Evolutionary conservation across 2,113 vertebrate species (phyloP).

Genomic region (Lepus timidus): DNA sequence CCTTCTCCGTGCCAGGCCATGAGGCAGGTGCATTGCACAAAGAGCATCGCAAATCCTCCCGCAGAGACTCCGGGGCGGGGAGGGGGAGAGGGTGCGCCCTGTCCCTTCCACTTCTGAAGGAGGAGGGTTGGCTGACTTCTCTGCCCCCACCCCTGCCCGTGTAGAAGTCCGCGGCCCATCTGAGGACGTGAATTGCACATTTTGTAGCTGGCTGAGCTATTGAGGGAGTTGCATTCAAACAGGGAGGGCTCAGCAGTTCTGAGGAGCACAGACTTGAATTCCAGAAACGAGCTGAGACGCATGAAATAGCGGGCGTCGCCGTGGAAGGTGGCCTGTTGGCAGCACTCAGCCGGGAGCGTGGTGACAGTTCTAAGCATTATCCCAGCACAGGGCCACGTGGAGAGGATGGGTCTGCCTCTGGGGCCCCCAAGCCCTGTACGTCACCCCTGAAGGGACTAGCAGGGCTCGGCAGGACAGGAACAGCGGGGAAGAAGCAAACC

Average conservation of each 20-base stretch:
- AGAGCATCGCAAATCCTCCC: neutral
- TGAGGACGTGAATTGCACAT: conserved; percentile 62
- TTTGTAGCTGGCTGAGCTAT: conserved; percentile 74
- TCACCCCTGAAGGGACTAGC: neutral
- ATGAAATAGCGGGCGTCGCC: conserved; percentile 60
- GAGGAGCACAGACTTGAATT: conserved; percentile 80
- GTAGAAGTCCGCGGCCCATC: conserved; percentile 72
- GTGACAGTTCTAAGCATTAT: conserved; percentile 42
- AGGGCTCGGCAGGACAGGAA: neutral
- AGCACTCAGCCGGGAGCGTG: neutral
- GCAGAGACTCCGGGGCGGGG: neutral
- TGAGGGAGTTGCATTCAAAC: conserved; percentile 81
- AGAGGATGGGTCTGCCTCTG: neutral
- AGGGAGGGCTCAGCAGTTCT: conserved; percentile 44
- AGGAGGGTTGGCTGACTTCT: conserved; percentile 65
- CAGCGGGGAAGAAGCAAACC: no score
- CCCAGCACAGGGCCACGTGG: conserved; percentile 49
- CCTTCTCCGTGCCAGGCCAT: neutral
- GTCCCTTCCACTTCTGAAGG: neutral
- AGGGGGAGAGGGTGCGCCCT: accelerated
- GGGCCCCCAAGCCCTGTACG: neutral
- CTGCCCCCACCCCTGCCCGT: conserved; percentile 23
- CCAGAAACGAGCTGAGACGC: conserved; percentile 74
- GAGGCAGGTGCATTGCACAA: neutral
- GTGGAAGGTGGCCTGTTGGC: neutral